A percentile compares a stretch with the other conserved stretches of the same genome.
Conservation (phyloP, 2,797 vertebrate genomes). For the Buphagus erythrorhynchus region DNA sequence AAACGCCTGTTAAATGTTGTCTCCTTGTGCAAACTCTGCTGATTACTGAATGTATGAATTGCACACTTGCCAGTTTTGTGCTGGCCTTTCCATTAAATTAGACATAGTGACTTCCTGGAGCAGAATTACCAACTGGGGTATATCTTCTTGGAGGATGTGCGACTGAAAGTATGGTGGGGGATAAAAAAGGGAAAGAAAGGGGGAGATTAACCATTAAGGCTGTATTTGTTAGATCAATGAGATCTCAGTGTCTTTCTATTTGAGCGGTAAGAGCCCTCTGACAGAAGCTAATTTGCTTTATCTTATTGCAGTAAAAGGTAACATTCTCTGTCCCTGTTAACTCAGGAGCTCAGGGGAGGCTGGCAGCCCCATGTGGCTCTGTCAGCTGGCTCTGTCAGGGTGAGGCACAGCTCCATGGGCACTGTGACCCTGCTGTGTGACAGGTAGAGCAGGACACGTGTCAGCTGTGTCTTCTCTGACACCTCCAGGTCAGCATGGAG, state of each 20-base stretch:
- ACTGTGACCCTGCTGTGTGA: neutral
- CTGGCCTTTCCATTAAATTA: neutral
- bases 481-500: neutral
- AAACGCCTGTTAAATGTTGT: neutral
- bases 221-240: neutral
- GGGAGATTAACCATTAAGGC: neutral
- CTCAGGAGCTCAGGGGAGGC: neutral
- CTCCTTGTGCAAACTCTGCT: neutral
- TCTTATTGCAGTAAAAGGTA: neutral
- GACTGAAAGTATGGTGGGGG: neutral
- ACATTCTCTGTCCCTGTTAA: neutral
- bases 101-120: neutral
- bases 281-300: neutral
- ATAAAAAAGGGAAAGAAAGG: neutral
- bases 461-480: neutral
- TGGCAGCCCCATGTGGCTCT: neutral
- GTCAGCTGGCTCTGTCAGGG: neutral
- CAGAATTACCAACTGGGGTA: neutral
- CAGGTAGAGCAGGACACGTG: neutral
- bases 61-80: neutral
- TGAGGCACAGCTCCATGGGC: neutral
- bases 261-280: neutral
- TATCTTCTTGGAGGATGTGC: neutral
- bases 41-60: neutral
- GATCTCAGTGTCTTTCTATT: neutral